Conservation (phyloP, 2,113 vertebrate genomes). For the Triplophysa tibetana region DNA sequence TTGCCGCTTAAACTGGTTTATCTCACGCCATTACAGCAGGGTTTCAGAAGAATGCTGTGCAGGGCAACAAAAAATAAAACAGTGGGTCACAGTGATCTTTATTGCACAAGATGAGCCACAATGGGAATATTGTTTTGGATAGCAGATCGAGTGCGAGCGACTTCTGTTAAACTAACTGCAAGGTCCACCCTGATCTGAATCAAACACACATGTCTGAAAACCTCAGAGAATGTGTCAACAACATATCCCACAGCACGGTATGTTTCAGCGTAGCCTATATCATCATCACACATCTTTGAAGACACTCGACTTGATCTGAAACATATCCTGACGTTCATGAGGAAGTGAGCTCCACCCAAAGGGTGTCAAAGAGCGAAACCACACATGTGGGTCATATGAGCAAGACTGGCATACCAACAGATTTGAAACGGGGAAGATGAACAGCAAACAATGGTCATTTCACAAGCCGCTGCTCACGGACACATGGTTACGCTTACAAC, state of each 20-base stretch:
- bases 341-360: conserved; percentile 55
- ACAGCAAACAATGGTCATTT: not conserved
- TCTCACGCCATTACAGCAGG: not conserved
- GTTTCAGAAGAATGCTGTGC: conserved; percentile 5
- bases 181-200: conserved; percentile 28
- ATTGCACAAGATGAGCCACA: conserved; percentile 21
- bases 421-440: not conserved
- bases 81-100: not conserved
- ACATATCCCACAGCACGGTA: conserved; percentile 18
- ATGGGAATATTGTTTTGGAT: not conserved
- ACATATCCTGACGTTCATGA: conserved; percentile 29
- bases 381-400: not conserved
- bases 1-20: not conserved
- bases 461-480: not conserved
- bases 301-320: conserved; percentile 24
- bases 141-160: not conserved
- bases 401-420: not conserved
- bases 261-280: not conserved
- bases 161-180: conserved; percentile 21
- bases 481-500: not conserved
- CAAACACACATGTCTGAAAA: conserved; percentile 14
- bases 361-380: conserved; percentile 40
- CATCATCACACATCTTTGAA: conserved; percentile 18
- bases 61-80: not conserved
- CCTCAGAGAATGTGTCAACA: not conserved